phyloP scores from a whole-genome alignment of 2,797 vertebrate genomes.

The Acropternis orthonyx region DNA sequence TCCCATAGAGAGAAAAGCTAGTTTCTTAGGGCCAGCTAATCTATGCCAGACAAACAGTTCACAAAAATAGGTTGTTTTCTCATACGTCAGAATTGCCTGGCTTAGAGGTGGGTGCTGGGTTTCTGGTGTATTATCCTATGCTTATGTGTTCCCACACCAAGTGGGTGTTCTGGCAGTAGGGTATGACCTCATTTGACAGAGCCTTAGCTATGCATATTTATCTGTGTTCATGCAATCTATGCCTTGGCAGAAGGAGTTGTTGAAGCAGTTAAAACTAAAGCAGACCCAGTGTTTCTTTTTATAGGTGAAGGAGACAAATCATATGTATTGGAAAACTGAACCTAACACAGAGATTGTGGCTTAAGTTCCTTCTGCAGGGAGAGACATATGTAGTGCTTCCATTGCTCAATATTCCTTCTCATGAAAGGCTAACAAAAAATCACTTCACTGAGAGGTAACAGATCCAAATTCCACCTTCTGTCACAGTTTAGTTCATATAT shows the following conservation, averaged over 20 bases:
- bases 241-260: background rate
- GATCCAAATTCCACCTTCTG: background rate
- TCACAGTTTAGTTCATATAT: background rate
- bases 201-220: background rate
- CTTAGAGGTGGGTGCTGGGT: background rate
- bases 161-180: background rate
- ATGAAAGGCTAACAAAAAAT: background rate
- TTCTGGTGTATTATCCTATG: background rate
- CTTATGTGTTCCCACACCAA: background rate
- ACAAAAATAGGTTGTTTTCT: slow-evolving; percentile 12
- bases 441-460: background rate
- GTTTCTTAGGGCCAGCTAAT: background rate
- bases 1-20: background rate
- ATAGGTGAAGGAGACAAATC: background rate
- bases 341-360: background rate
- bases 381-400: background rate
- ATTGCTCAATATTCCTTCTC: background rate
- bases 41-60: background rate
- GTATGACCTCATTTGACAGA: background rate
- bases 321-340: background rate
- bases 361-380: background rate
- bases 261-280: background rate
- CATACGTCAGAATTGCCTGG: background rate
- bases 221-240: background rate
- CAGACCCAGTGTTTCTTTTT: background rate